A percentile compares a stretch with the other conserved stretches of the same genome.
Evolutionary conservation across 2,888 invertebrate species (phyloP).

Genomic region (Idaea biselata): DNA sequence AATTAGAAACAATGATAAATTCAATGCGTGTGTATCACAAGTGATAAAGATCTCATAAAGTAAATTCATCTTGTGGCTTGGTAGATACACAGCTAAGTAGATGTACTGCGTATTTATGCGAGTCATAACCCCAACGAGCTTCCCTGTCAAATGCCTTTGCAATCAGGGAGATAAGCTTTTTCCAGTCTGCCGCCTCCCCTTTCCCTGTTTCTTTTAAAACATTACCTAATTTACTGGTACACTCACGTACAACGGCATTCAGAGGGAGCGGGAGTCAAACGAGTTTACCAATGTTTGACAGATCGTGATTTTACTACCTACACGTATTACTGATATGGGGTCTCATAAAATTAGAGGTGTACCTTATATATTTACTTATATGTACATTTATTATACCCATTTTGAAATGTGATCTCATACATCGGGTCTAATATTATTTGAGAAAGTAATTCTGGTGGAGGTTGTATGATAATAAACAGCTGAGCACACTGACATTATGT

Average conservation of each 20-base stretch:
- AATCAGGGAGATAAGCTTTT: constrained; percentile 57
- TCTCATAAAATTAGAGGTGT: neutral
- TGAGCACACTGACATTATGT: too few species aligned
- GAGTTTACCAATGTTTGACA: neutral
- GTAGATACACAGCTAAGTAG: neutral
- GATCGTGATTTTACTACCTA: neutral
- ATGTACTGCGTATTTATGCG: constrained; percentile 16
- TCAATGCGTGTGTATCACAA: neutral
- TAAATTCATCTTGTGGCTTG: neutral
- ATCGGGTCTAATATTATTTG: too few species aligned
- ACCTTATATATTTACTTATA: neutral
- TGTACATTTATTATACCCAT: neutral
- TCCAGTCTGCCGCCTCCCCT: constrained; percentile 38
- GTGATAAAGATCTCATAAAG: neutral
- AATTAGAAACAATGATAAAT: neutral
- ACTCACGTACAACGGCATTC: neutral
- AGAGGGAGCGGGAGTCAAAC: neutral
- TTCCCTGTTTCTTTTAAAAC: constrained; percentile 47
- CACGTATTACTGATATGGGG: neutral
- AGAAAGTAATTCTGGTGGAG: too few species aligned
- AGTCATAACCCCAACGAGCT: constrained; percentile 23
- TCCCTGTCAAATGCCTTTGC: constrained; percentile 38
- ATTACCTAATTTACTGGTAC: constrained; percentile 44
- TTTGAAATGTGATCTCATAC: neutral
- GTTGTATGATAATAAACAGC: too few species aligned